Conservation (phyloP, 2,888 invertebrate species). For the Heteropelma amictum region DNA sequence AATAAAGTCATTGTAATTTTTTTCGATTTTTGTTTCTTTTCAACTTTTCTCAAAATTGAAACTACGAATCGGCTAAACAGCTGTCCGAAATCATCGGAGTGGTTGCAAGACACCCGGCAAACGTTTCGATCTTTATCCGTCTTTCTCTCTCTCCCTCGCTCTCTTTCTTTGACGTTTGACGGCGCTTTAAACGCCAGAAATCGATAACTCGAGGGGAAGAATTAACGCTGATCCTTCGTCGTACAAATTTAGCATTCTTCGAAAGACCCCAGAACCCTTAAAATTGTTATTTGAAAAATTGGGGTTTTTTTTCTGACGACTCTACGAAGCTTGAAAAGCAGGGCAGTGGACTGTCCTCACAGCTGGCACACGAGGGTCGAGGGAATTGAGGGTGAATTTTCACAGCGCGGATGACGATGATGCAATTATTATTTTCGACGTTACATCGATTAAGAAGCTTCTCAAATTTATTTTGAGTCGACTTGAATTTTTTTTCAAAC, state of each 20-base stretch:
- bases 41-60: no score
- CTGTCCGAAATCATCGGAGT: slow-evolving; percentile 10
- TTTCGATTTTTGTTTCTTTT: no score
- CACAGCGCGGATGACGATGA: slow-evolving; percentile 16
- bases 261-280: background rate
- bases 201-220: slow-evolving; percentile 1
- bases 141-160: background rate
- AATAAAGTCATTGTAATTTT: no score
- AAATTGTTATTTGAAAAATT: background rate
- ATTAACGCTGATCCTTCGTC: background rate
- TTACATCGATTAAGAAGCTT: slow-evolving; percentile 37
- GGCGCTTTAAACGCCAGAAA: no score
- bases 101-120: slow-evolving; percentile 3
- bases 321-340: background rate
- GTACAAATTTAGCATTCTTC: background rate
- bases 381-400: slow-evolving; percentile 15
- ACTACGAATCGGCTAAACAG: background rate
- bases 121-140: background rate
- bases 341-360: slow-evolving; percentile 37
- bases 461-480: background rate
- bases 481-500: no score
- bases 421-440: slow-evolving; percentile 15
- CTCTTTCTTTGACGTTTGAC: background rate
- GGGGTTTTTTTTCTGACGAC: background rate
- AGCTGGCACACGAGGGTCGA: slow-evolving; percentile 26